A percentile compares a stretch with the other conserved stretches of the same genome.
phyloP scores from a whole-genome alignment of 1,140 invertebrate species.

The Nymphalis io region DNA sequence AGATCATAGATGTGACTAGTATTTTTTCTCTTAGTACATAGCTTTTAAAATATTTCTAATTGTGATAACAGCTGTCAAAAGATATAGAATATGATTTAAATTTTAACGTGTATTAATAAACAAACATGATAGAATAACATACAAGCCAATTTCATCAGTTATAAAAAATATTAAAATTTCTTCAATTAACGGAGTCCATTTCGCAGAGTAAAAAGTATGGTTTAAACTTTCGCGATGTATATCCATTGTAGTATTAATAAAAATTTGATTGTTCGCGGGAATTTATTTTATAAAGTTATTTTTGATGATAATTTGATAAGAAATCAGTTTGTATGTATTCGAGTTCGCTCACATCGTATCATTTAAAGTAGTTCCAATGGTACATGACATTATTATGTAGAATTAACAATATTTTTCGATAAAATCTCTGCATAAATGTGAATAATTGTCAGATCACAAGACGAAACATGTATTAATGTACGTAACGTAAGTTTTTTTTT shows the following conservation, averaged over 20 bases:
- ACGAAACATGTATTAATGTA: constrained; percentile 13
- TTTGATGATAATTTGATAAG: neutral
- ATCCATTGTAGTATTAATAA: no score
- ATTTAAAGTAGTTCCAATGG: neutral
- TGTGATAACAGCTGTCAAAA: neutral
- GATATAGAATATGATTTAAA: neutral
- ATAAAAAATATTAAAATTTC: no score
- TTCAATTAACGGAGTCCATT: no score
- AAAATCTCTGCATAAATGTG: constrained; percentile 11
- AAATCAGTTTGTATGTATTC: neutral
- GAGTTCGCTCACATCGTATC: neutral
- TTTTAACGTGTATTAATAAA: neutral
- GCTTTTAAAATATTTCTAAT: neutral
- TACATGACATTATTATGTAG: neutral
- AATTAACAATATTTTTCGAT: neutral
- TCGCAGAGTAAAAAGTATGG: no score
- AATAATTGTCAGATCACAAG: constrained; percentile 25
- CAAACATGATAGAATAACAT: neutral
- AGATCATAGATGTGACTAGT: neutral
- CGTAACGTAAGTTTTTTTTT: neutral
- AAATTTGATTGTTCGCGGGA: no score
- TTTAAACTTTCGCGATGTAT: no score
- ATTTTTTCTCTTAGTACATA: neutral
- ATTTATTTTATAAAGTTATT: no score
- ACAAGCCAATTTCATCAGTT: neutral